These are phyloP conservation scores for Ophion obscuratus DNA, from an alignment of 2,888 invertebrate genomes.

Conservation along the genomic window DNA sequence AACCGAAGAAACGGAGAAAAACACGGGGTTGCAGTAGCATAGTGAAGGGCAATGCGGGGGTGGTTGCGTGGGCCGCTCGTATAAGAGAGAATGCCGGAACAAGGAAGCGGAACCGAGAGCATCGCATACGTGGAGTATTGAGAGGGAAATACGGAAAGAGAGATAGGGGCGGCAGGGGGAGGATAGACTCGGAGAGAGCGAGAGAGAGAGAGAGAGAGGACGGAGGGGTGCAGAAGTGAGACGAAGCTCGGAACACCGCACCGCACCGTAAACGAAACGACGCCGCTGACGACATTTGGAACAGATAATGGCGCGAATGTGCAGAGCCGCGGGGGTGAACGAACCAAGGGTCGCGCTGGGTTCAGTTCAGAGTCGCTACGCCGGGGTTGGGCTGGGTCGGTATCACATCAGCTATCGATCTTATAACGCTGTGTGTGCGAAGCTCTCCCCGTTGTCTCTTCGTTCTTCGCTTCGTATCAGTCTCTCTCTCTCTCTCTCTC, in stretches of 20 bases:
- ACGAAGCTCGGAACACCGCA: constrained; percentile 70
- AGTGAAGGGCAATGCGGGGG: constrained; percentile 17
- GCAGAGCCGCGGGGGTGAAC: constrained; percentile 82
- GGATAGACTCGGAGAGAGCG: background rate
- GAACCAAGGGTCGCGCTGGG: constrained; percentile 82
- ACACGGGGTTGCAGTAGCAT: constrained; percentile 16
- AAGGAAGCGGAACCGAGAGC: constrained; percentile 22
- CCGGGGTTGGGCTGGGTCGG: constrained; percentile 78
- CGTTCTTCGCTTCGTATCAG: constrained; percentile 73
- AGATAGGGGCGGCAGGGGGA: background rate
- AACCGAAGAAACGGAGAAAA: constrained; percentile 49
- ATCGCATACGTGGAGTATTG: constrained; percentile 16
- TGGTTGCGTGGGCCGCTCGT: constrained; percentile 45
- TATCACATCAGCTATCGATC: constrained; percentile 84
- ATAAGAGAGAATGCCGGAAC: constrained; percentile 34
- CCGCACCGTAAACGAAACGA: constrained; percentile 82
- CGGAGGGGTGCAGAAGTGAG: constrained; percentile 60
- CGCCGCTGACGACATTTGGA: constrained; percentile 83
- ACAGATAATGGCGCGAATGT: constrained; percentile 84
- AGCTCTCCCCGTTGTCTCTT: constrained; percentile 79
- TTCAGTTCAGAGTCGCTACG: constrained; percentile 73
- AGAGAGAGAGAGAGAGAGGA: constrained; percentile 31
- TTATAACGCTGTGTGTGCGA: constrained; percentile 81
- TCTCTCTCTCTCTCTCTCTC: constrained; percentile 45
- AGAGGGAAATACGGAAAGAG: constrained; percentile 29